Conservation (phyloP, 1,140 invertebrate genomes). For the Neodiprion fabricii region DNA sequence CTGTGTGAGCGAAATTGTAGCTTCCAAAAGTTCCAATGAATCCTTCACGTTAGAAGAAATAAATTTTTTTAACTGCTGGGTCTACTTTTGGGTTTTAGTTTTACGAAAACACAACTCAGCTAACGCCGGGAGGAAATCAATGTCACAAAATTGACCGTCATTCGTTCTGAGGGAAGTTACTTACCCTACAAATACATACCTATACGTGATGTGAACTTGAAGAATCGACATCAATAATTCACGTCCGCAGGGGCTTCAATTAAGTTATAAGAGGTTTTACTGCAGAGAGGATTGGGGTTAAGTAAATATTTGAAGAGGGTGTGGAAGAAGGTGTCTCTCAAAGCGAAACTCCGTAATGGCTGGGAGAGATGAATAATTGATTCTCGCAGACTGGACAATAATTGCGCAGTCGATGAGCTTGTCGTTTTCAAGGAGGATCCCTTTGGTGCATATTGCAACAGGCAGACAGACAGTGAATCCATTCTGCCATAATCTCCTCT, state of each 20-base stretch:
- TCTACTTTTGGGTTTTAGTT: too few relatives aligned
- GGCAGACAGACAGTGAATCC: background rate
- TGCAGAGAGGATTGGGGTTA: background rate
- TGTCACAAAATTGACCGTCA: too few relatives aligned
- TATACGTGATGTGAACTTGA: too few relatives aligned
- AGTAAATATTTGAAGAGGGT: background rate
- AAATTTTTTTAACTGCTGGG: too few relatives aligned
- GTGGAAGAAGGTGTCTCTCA: background rate
- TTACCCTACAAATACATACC: too few relatives aligned
- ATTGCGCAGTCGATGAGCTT: conserved; percentile 7
- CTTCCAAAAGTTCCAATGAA: too few relatives aligned
- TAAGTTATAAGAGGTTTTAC: background rate
- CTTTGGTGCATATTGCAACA: background rate
- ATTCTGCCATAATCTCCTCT: background rate
- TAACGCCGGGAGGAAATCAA: too few relatives aligned
- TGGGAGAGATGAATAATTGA: background rate
- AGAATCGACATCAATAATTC: background rate
- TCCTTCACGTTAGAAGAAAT: too few relatives aligned
- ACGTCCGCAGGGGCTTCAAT: background rate
- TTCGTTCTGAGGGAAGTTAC: too few relatives aligned
- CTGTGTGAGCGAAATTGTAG: too few relatives aligned
- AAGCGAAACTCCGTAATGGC: background rate
- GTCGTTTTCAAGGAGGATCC: background rate
- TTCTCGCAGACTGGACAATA: conserved; percentile 1
- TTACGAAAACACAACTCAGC: too few relatives aligned